Base-by-base conservation (phyloP, 2,113 vertebrate species). In the Oxyruncus cristatus region DNA sequence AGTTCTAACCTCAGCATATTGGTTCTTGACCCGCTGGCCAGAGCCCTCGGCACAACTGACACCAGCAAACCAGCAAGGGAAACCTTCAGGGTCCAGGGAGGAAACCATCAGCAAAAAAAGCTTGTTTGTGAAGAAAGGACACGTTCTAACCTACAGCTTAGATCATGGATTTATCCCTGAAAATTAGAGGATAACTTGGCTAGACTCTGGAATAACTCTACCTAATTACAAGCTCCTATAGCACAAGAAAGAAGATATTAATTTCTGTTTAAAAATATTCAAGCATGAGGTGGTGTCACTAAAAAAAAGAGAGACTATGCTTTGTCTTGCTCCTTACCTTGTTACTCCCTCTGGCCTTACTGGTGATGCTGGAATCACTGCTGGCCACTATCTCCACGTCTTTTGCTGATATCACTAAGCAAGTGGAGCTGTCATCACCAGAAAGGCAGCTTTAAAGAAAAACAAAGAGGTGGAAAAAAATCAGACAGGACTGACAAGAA, bases 361-460 rank as follows among this genome's bases (percentile, higher is more conserved):
- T 99, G 82, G 98, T 99, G 96, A 99, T 99, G 97, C 98, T 99
- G 16, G 99, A 99, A 95, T 99, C 99, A 97, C 98, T 99, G 97
- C 99, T 99, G n/a, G 99, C 99, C 70, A 99, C 98, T 66, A 99
- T 99, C 97, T 99, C 99, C 88, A 99, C 99, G n/a, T 98, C 98
- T 95, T 98, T 98, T 53, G 98, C 99, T 41, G 98, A 98, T 94
- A 99, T 99, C 91, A 99, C 98, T 68, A 99, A 94, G 42, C 98
- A 99, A 28, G 98, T 99, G 47, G 99, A 99, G 49, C 98, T 98
- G 95, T 99, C 99, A 20, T 99, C 99, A 79, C 99, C 99, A 7
- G 99, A 98, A 28, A 99, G 98, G 93, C 98, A 99, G 95, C 99
- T 99, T 91, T 46, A 72, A 16, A 65, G 16, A 66, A 49, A 86